Conservation (phyloP, 2,797 vertebrate genomes). For the Coregonus sp. region DNA sequence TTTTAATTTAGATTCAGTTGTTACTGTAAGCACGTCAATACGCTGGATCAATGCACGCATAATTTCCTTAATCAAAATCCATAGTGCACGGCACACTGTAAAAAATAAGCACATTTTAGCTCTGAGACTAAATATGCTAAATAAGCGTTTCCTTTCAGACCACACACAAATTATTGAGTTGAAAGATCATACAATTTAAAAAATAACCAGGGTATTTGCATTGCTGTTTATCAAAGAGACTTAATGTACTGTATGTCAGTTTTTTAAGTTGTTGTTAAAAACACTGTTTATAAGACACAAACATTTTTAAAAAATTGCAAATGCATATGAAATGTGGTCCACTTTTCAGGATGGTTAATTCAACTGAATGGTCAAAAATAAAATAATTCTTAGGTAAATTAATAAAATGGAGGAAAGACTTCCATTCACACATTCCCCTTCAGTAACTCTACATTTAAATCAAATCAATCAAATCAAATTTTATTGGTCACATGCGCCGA, state of each 20-base stretch:
- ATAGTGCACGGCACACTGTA: background rate
- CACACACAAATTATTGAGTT: constrained; percentile 24
- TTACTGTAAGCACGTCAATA: constrained; percentile 52
- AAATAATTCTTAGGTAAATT: background rate
- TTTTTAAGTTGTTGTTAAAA: too few species aligned
- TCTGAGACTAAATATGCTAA: constrained; percentile 15
- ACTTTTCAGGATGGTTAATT: background rate
- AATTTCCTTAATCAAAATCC: constrained; percentile 37
- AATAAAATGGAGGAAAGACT: background rate
- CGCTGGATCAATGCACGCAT: constrained; percentile 48
- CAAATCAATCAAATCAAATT: too few species aligned
- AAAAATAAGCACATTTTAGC: constrained; percentile 8
- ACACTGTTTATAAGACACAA: too few species aligned
- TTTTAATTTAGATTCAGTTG: constrained; percentile 50
- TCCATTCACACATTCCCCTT: background rate
- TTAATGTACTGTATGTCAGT: too few species aligned
- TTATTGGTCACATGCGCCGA: too few species aligned
- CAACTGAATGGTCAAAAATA: background rate
- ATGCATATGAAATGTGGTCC: background rate
- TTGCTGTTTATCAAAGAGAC: background rate
- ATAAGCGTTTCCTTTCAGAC: background rate
- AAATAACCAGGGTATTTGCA: background rate
- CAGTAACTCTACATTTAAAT: background rate
- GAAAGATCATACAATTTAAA: constrained; percentile 35
- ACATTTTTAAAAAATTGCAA: background rate